Conservation (phyloP, 2,797 vertebrate species). For the Mionectes olivaceus region DNA sequence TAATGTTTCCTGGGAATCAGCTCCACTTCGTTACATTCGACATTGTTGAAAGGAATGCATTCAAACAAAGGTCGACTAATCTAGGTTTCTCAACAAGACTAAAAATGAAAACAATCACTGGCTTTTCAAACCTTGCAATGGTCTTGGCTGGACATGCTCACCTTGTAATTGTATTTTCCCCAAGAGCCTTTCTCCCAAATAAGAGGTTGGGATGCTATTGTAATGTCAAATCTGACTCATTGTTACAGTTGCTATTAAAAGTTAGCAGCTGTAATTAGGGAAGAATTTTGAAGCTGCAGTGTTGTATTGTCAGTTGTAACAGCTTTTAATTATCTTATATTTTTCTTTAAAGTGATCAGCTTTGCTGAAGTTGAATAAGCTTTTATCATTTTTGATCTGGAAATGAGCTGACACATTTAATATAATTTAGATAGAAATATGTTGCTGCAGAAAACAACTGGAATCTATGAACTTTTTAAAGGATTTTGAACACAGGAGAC, state of each 20-base stretch:
- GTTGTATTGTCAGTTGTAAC: slow-evolving; percentile 68
- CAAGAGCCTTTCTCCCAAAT: slow-evolving; percentile 14
- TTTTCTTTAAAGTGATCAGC: slow-evolving; percentile 61
- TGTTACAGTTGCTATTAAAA: slow-evolving; percentile 66
- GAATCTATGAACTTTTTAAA: slow-evolving; percentile 63
- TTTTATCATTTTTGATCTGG: slow-evolving; percentile 66
- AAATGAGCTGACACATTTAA: slow-evolving; percentile 62
- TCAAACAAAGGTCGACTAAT: slow-evolving; percentile 25
- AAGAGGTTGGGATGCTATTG: slow-evolving; percentile 14
- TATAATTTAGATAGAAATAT: slow-evolving; percentile 63
- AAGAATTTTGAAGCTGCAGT: slow-evolving; percentile 68
- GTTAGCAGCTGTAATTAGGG: slow-evolving; percentile 71
- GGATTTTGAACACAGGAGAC: slow-evolving; percentile 42
- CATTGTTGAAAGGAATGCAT: slow-evolving; percentile 2
- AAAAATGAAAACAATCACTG: background rate
- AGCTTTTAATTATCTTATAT: slow-evolving; percentile 75
- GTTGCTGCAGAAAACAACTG: slow-evolving; percentile 61
- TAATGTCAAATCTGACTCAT: slow-evolving; percentile 60
- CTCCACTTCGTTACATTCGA: background rate
- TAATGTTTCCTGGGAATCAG: background rate
- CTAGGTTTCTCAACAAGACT: background rate
- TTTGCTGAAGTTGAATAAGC: slow-evolving; percentile 60
- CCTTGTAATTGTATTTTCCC: slow-evolving; percentile 24
- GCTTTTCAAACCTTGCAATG: slow-evolving; percentile 25
- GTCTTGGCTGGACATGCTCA: slow-evolving; percentile 5